These are phyloP conservation scores for Malurus alboscapulatus DNA, from an alignment of 2,113 vertebrate species.

Conservation along the genomic window DNA sequence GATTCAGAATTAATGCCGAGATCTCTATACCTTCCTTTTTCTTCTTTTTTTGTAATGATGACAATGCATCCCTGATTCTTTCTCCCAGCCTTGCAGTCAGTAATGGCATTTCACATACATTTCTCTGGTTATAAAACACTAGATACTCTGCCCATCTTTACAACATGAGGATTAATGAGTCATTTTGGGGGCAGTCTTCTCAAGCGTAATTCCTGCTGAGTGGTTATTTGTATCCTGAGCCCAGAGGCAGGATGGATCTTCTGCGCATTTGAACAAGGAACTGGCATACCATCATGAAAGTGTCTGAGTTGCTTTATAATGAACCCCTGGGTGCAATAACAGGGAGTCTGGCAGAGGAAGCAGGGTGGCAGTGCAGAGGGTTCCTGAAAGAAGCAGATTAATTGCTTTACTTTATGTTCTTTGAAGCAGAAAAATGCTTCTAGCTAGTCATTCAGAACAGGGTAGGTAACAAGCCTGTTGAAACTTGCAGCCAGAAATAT, in stretches of 20 bases:
- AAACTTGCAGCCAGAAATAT: not conserved
- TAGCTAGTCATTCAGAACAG: not conserved
- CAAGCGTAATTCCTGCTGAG: not conserved
- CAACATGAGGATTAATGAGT: not conserved
- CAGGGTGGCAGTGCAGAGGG: not conserved
- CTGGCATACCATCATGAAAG: not conserved
- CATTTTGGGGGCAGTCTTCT: not conserved
- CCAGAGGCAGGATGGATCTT: not conserved
- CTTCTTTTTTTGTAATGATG: not conserved
- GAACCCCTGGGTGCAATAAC: not conserved
- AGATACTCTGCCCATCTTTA: not conserved
- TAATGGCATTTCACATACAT: not conserved
- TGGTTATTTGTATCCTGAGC: not conserved
- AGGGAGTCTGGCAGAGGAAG: not conserved
- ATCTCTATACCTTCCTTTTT: not conserved
- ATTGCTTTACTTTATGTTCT: conserved; percentile 41
- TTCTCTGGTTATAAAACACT: not conserved
- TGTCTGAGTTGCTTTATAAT: not conserved
- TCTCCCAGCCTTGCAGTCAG: not conserved
- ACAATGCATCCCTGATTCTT: not conserved
- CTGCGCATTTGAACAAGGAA: not conserved
- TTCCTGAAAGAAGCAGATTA: conserved; percentile 28
- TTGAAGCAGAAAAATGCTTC: conserved; percentile 41
- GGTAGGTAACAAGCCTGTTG: conserved; percentile 2
- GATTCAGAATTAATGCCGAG: not conserved